phyloP scores from a whole-genome alignment of 2,888 invertebrate genomes.

The Hypercompe scribonia region DNA sequence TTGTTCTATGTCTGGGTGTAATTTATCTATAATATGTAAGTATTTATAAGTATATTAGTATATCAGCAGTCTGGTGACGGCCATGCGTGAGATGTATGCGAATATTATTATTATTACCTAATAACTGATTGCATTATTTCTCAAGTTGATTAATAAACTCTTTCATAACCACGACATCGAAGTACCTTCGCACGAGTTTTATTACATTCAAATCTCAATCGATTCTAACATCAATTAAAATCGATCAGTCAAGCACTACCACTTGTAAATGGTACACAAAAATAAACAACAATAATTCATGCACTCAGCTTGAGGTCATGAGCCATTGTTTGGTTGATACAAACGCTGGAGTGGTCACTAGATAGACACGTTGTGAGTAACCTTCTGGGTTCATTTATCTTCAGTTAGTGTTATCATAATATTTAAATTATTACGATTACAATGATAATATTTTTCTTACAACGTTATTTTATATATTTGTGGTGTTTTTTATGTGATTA shows the following conservation, averaged over 20 bases:
- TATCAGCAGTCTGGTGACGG: too few species aligned
- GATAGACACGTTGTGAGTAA: slow-evolving; percentile 33
- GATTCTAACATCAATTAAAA: slow-evolving; percentile 19
- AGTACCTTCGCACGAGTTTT: not conserved
- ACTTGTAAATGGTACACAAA: slow-evolving; percentile 42
- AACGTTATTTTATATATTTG: slow-evolving; percentile 6
- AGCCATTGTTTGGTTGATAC: slow-evolving; percentile 67
- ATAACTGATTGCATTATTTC: too few species aligned
- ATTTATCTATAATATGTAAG: too few species aligned
- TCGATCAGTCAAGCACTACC: slow-evolving; percentile 34
- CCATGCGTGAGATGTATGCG: too few species aligned
- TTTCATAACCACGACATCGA: not conserved
- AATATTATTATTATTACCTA: too few species aligned
- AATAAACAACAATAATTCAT: slow-evolving; percentile 74
- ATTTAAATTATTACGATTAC: slow-evolving; percentile 13
- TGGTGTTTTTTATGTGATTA: not conserved
- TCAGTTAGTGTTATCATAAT: slow-evolving; percentile 23
- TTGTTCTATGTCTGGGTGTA: too few species aligned
- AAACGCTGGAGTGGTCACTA: slow-evolving; percentile 51
- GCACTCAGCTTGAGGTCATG: slow-evolving; percentile 75
- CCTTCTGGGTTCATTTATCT: slow-evolving; percentile 39
- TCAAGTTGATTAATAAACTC: too few species aligned
- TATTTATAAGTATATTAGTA: too few species aligned
- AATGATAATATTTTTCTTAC: slow-evolving; percentile 3
- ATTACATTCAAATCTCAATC: slow-evolving; percentile 14